These are phyloP conservation scores for Linyphia triangularis DNA, from an alignment of 2,888 invertebrate species.

Conservation along the genomic window DNA sequence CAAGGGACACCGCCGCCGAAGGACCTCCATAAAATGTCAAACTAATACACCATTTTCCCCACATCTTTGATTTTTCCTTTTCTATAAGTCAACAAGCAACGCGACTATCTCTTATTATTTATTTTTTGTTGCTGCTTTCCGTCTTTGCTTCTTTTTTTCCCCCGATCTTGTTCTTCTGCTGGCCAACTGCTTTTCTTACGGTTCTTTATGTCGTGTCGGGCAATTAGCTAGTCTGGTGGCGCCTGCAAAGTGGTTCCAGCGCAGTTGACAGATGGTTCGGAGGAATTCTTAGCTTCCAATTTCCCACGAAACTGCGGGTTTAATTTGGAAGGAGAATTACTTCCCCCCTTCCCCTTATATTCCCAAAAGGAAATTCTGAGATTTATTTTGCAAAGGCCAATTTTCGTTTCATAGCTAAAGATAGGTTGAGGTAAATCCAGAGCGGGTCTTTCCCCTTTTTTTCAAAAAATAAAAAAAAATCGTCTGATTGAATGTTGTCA, in stretches of 20 bases:
- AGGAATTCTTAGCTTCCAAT: constrained; percentile 1
- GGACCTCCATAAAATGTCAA: constrained; percentile 54
- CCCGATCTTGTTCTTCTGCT: background rate
- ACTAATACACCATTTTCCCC: constrained; percentile 42
- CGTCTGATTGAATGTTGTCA: constrained; percentile 3
- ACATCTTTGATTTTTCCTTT: constrained; percentile 51
- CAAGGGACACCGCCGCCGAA: constrained; percentile 55
- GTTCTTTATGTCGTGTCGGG: constrained; percentile 67
- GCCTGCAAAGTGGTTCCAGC: constrained; percentile 31
- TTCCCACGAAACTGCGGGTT: constrained; percentile 9
- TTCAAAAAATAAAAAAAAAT: background rate
- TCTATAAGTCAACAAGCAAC: constrained; percentile 30
- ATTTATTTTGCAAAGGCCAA: constrained; percentile 30
- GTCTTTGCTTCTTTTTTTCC: constrained; percentile 10
- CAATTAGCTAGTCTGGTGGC: constrained; percentile 67
- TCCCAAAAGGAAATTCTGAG: background rate
- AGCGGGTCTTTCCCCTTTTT: constrained; percentile 8
- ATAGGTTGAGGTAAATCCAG: constrained; percentile 50
- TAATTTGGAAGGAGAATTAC: constrained; percentile 34
- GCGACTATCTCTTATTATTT: constrained; percentile 4
- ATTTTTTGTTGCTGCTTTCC: constrained; percentile 13
- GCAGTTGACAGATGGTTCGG: constrained; percentile 64
- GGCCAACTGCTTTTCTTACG: constrained; percentile 30
- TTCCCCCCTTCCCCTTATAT: background rate
- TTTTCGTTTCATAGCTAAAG: background rate